These are phyloP conservation scores for Bucco capensis DNA, from an alignment of 2,113 vertebrate species.

Conservation along the genomic window DNA sequence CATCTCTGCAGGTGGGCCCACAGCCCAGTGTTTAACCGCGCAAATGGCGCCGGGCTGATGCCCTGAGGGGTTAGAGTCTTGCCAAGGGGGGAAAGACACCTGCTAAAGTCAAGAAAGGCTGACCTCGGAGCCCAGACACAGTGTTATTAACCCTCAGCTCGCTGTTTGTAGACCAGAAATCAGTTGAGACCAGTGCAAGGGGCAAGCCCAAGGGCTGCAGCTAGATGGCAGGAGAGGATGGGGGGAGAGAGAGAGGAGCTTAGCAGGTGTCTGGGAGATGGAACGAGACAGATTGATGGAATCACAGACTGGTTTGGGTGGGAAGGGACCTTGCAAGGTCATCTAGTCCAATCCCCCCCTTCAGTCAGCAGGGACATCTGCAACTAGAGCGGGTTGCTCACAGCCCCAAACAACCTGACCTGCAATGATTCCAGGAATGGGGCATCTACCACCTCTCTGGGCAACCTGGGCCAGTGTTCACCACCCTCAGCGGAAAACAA, in stretches of 20 bases:
- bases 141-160: not conserved
- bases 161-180: fast-evolving
- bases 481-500: not conserved
- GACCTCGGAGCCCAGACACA: fast-evolving
- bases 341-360: too few species aligned
- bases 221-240: slow-evolving; percentile 49
- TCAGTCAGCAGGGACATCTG: not conserved
- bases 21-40: fast-evolving
- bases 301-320: not conserved
- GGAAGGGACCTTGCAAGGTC: not conserved
- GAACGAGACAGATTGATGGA: too few species aligned
- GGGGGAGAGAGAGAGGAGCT: too few species aligned
- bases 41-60: too few species aligned
- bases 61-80: too few species aligned
- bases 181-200: fast-evolving
- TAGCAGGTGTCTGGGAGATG: too few species aligned
- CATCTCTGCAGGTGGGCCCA: not conserved
- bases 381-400: not conserved
- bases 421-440: not conserved
- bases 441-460: not conserved
- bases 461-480: not conserved
- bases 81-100: too few species aligned
- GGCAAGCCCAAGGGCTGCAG: not conserved
- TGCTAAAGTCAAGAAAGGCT: fast-evolving
- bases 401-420: not conserved